Evolutionary conservation across 2,888 invertebrate species (phyloP).

Genomic region (Tipula helvola): DNA sequence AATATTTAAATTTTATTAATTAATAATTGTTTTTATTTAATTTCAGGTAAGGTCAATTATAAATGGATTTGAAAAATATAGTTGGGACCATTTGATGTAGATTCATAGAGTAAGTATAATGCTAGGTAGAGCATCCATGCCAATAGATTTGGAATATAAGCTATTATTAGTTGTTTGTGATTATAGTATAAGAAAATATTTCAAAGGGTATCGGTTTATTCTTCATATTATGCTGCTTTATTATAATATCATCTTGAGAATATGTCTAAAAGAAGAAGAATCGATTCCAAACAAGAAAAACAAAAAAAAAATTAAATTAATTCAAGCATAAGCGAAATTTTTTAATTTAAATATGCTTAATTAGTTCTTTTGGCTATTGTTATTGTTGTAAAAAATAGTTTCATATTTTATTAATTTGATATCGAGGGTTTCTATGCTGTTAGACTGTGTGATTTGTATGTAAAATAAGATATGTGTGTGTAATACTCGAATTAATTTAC

Average conservation of each 20-base stretch:
- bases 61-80: too few relatives aligned
- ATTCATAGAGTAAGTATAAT: too few relatives aligned
- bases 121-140: too few relatives aligned
- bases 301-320: neutral
- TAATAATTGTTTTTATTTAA: neutral
- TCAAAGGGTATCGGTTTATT: neutral
- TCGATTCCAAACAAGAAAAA: neutral
- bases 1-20: too few relatives aligned
- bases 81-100: too few relatives aligned
- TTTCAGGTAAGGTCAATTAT: neutral
- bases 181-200: neutral
- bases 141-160: too few relatives aligned
- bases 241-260: neutral
- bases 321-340: neutral
- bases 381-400: neutral
- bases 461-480: neutral
- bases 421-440: neutral
- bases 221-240: neutral
- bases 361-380: neutral
- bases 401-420: neutral
- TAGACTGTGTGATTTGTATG: neutral
- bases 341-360: neutral
- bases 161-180: too few relatives aligned
- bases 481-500: neutral
- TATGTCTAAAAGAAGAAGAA: neutral